phyloP scores from a whole-genome alignment of 1,140 invertebrate species.

The Diprion similis region DNA sequence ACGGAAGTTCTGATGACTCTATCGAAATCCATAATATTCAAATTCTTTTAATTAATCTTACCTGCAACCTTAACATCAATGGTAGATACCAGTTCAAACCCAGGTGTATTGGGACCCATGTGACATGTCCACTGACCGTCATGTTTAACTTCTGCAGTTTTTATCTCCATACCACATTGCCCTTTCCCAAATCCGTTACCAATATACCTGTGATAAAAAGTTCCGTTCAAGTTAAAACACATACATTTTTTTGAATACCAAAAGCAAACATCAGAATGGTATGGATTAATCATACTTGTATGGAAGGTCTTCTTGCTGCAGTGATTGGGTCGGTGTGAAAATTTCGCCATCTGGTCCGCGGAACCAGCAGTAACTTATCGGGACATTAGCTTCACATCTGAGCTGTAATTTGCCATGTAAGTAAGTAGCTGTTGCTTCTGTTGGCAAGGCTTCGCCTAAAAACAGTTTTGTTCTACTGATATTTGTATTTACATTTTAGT shows the following conservation, averaged over 20 bases:
- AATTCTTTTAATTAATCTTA: neutral
- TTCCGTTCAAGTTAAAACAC: neutral
- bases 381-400: neutral
- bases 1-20: neutral
- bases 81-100: neutral
- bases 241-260: no score
- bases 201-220: neutral
- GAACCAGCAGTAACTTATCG: conserved; percentile 10
- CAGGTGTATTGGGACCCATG: neutral
- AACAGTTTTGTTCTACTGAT: neutral
- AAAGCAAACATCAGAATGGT: no score
- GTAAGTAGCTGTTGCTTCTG: neutral
- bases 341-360: neutral
- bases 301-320: neutral
- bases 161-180: conserved; percentile 2
- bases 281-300: neutral
- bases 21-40: neutral
- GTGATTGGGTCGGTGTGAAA: neutral
- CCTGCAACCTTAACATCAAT: neutral
- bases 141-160: neutral
- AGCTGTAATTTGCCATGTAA: neutral
- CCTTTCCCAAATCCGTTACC: conserved; percentile 4
- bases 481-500: neutral
- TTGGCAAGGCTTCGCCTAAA: neutral
- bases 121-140: neutral